These are phyloP conservation scores for Trachurus trachurus DNA, from an alignment of 2,797 vertebrate species.

Conservation along the genomic window DNA sequence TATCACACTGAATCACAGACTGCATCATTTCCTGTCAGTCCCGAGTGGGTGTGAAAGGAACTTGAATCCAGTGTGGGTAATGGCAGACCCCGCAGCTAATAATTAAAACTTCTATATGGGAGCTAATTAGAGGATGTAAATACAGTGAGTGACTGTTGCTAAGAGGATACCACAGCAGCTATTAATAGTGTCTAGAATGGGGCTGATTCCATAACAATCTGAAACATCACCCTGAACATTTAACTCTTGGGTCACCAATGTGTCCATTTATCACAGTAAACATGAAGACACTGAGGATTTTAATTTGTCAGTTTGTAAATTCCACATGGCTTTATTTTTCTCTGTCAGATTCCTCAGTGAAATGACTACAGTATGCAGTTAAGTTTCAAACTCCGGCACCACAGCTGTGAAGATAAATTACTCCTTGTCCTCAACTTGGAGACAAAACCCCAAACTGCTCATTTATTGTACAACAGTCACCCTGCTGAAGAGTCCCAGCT, in stretches of 20 bases:
- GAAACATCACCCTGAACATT: too few relatives aligned
- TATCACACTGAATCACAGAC: background rate
- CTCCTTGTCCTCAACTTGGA: background rate
- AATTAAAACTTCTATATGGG: background rate
- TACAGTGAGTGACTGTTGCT: background rate
- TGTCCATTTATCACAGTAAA: too few relatives aligned
- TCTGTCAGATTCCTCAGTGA: background rate
- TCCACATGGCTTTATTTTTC: background rate
- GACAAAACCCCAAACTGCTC: background rate
- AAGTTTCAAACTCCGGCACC: background rate
- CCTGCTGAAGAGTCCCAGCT: constrained; percentile 7
- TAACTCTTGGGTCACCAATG: too few relatives aligned
- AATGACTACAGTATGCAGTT: background rate
- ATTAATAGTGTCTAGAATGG: background rate
- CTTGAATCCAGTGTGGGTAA: background rate
- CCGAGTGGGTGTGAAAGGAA: background rate
- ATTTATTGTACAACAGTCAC: background rate
- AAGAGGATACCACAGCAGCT: too few relatives aligned
- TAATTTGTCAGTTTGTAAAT: too few relatives aligned
- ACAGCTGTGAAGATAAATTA: constrained; percentile 18
- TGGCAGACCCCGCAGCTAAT: background rate
- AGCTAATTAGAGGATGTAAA: background rate
- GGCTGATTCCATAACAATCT: too few relatives aligned
- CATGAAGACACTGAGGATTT: background rate
- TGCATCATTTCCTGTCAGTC: background rate